Conservation (phyloP, 2,113 vertebrate species). For the Setophaga kirtlandii region DNA sequence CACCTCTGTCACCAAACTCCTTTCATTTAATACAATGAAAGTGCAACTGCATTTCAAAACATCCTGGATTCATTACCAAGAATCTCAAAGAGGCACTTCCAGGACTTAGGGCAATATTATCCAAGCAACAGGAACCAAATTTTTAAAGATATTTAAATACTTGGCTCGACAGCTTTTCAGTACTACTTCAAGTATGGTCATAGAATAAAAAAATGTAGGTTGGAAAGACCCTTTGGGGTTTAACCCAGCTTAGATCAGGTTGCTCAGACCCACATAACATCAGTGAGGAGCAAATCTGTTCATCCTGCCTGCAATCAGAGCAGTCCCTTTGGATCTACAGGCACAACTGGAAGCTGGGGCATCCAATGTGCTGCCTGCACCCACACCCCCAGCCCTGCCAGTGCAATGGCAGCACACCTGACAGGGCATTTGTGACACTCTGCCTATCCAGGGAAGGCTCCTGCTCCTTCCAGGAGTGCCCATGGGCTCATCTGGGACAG, state of each 20-base stretch:
- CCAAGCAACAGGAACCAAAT: neutral
- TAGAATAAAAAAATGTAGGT: rapidly evolving
- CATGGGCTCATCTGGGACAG: neutral
- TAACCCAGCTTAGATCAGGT: neutral
- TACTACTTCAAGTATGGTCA: neutral
- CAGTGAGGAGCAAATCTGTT: neutral
- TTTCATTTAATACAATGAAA: neutral
- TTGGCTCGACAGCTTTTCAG: neutral
- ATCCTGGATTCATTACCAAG: neutral
- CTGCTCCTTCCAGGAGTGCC: neutral
- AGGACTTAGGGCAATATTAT: neutral
- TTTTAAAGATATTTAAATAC: neutral
- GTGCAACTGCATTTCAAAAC: neutral
- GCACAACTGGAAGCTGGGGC: neutral
- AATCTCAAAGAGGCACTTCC: neutral
- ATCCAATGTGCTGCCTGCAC: neutral
- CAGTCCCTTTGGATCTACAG: neutral
- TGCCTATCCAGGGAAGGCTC: neutral
- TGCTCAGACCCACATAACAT: neutral
- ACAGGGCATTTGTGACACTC: neutral
- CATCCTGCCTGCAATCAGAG: neutral
- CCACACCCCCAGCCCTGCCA: neutral
- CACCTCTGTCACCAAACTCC: neutral
- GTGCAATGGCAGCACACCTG: rapidly evolving
- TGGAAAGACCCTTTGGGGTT: neutral